Conservation (phyloP, 2,113 vertebrate species). For the Periophthalmus modestus region DNA sequence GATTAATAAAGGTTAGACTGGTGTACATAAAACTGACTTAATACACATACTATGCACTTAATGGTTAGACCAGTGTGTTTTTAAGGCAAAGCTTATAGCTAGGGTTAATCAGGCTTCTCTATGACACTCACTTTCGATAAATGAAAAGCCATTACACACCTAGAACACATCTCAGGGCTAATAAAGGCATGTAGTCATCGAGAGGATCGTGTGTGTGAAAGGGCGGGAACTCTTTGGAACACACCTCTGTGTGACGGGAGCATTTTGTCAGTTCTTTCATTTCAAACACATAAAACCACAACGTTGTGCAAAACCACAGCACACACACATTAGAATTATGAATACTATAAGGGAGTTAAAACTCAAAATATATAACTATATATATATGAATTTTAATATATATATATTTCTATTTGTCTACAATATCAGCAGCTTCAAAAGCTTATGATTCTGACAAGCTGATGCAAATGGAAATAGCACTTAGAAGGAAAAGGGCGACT, state of each 20-base stretch:
- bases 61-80: not conserved
- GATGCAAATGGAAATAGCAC: conserved; percentile 58
- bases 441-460: conserved; percentile 65
- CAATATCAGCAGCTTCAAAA: conserved; percentile 73
- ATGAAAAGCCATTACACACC: conserved; percentile 45
- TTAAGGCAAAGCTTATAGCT: conserved; percentile 7
- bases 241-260: conserved; percentile 45
- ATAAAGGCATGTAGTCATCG: conserved; percentile 81
- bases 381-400: conserved; percentile 50
- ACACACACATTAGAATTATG: conserved; percentile 72
- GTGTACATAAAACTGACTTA: conserved; percentile 17
- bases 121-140: conserved; percentile 55
- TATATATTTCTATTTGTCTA: conserved; percentile 63
- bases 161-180: conserved; percentile 22
- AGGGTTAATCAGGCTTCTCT: not conserved
- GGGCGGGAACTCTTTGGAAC: conserved; percentile 69
- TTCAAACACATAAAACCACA: conserved; percentile 1
- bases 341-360: conserved; percentile 78
- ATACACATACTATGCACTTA: not conserved
- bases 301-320: conserved; percentile 3
- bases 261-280: conserved; percentile 11
- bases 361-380: conserved; percentile 57
- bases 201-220: conserved; percentile 63
- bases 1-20: conserved; percentile 28
- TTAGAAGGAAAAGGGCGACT: not conserved